Evolutionary conservation across 2,888 invertebrate genomes (phyloP), one percentile per base, ranked within the genome.

Genomic region (Limnephilus marmoratus): DNA sequence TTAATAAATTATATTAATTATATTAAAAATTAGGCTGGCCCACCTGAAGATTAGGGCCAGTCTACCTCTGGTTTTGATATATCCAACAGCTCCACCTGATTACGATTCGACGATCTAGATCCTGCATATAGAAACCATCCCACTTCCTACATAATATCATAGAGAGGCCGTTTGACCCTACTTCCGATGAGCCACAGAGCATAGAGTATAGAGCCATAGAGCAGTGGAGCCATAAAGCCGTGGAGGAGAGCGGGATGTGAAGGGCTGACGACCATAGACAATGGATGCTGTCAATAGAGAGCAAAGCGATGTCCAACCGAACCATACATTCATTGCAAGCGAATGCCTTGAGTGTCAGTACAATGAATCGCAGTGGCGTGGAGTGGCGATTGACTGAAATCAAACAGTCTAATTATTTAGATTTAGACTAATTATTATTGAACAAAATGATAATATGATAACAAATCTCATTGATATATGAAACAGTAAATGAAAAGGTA

Each of bases 251-350:
- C 83, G 53, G 81, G 45, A 18, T 41, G n/a, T 87, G 81, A 86
- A 90, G 90, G 85, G 85, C 68, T 37, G 81, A 68, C 53, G 37
- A 45, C 92, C 90, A 90, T 81, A 90, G 81, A 92, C 92, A 92
- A 92, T 91, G 83, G 92, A 53, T 68, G 88, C 92, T 92, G 92
- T 92, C 92, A 92, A 90, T 90, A 80, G 88, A 37, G 68, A 68
- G 88, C 88, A 53, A 88, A 68, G 88, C 34, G 68, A 34, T 68
- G 88, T 88, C 88, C 88, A 31, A 31, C 68, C 31, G 88, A 53
- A n/a, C 68, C 53, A 68, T 34, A 37, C 34, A 88, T 88, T 34
- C 88, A 88, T 68, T 88, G 88, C 68, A 68, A 15, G 88, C 88
- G 24, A 88, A 45, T 45, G 29, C 86, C 86, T 86, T 86, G 86